Base-by-base conservation (phyloP, 1,140 invertebrate species). In the Octopus bimaculoides region DNA sequence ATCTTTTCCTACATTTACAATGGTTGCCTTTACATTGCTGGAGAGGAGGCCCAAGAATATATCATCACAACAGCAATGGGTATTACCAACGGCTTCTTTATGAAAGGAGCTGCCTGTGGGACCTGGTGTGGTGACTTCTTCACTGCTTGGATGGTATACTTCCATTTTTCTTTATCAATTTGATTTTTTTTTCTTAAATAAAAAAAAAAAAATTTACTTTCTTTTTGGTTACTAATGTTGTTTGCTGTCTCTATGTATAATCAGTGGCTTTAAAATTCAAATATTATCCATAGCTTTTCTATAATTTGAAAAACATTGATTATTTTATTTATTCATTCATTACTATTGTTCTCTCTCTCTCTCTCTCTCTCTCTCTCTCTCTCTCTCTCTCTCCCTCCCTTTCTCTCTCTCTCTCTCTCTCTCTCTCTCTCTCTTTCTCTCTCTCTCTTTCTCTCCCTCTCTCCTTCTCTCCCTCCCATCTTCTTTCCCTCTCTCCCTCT, bases 111-210 rank as follows among this genome's bases (percentile, higher is more conserved):
- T 17, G 92, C 92, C 0, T 91, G 90, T 83, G 92, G 92, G 41
- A 92, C 92, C 0, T 92, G 92, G 92, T 88, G 92, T 81, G 92
- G 92, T 5, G 92, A 92, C 83, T 90, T 92, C 79, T 90, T 92
- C 81, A 92, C 92, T 9, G 92, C 92, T 12, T 91, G 90, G 90
- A 91, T 91, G 90, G 90, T 91, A 79, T 82, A 86, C 79, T 10
- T 26, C n/a, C 10, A 74, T 17, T 10, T 52, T 74, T 61, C 17
- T 61, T 61, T 61, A 17, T 61, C 17, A 12, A 12, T 61, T 61
- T 61, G n/a, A 53, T 26, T 52, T 53, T 79, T n/a, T 54, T 73
- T 74, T 53, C 66, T 41, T n/a, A 20, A 52, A 52, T 55, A 4
- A 54, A 53, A n/a, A 41, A 26, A 52, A 10, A 56, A n/a, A 41